Conservation (phyloP, 2,113 vertebrate genomes). For the Emberiza fucata region DNA sequence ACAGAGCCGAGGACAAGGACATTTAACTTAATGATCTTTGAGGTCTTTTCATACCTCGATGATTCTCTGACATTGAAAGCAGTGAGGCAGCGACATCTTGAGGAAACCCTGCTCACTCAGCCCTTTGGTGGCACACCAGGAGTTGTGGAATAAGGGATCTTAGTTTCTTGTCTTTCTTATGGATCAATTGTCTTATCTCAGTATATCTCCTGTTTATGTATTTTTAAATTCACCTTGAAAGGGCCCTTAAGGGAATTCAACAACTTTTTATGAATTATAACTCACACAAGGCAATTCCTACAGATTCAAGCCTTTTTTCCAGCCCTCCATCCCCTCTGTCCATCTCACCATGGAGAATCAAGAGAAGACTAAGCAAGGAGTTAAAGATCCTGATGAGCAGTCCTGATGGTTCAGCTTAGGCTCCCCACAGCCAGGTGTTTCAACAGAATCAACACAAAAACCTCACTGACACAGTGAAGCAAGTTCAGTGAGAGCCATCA, state of each 20-base stretch:
- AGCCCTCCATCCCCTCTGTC: neutral
- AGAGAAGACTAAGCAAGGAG: neutral
- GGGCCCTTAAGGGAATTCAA: neutral
- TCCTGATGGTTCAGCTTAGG: neutral
- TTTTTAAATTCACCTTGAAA: neutral
- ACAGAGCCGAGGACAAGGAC: neutral
- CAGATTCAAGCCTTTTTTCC: neutral
- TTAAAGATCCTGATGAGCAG: neutral
- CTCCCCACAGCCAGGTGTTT: neutral
- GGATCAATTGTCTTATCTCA: neutral
- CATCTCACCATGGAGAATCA: neutral
- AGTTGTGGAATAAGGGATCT: neutral
- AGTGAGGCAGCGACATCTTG: slow-evolving; percentile 28
- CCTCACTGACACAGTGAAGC: rapidly evolving
- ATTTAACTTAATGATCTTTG: no score
- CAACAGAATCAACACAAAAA: neutral
- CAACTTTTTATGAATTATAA: neutral
- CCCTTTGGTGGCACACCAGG: neutral
- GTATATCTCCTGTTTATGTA: neutral
- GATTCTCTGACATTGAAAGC: neutral
- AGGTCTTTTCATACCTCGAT: neutral
- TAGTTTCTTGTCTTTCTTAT: neutral
- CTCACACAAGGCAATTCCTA: neutral
- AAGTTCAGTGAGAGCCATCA: neutral
- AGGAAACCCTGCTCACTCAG: neutral